Evolutionary conservation across 92 coral and sea anemone genomes (phyloP), one percentile per base, ranked within the genome.

Genomic region (Porites divaricata): DNA sequence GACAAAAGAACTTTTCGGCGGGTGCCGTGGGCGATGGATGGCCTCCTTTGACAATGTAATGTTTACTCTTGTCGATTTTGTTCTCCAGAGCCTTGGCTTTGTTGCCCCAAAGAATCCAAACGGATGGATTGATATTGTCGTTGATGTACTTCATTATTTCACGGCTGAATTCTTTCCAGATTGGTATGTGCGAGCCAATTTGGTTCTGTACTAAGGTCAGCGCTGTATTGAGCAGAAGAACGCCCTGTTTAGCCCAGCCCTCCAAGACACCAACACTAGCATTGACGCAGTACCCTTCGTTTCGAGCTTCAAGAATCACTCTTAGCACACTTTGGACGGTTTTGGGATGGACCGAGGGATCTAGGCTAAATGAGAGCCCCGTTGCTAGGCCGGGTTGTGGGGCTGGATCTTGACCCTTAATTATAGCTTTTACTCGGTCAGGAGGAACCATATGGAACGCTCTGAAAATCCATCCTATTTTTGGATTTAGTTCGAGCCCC

Each of bases 321-420:
- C 93, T 82, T 65, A 70, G 89, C 9, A 90, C 93, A 64, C 93
- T 90, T n/a, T 76, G 93, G 54, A 90, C 93, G 16, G 41, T 54
- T 26, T 52, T 80, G 21, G 93, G 76, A 25, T 79, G 63, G 8
- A 90, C 93, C 0, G 75, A 61, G 62, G 88, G 81, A 63, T 83
- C 85, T 8, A 90, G 83, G 17, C 93, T 90, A 70, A 90, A 90
- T 45, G 93, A 65, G 53, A 90, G 79, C 67, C 93, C 93, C 23
- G 93, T 88, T 19, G 93, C 93, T 26, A 88, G 75, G n/a, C 92
- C 93, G 1, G 93, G 93, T 57, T 88, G 81, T 21, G 93, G 93
- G 69, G 93, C 93, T 22, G 93, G 93, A 54, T 90, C 93, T 28
- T 90, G 93, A 0, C 93, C 92, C 13, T 88, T 23, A 21, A 87